phyloP scores from a whole-genome alignment of 2,888 invertebrate genomes.

The Apotomis capreana region DNA sequence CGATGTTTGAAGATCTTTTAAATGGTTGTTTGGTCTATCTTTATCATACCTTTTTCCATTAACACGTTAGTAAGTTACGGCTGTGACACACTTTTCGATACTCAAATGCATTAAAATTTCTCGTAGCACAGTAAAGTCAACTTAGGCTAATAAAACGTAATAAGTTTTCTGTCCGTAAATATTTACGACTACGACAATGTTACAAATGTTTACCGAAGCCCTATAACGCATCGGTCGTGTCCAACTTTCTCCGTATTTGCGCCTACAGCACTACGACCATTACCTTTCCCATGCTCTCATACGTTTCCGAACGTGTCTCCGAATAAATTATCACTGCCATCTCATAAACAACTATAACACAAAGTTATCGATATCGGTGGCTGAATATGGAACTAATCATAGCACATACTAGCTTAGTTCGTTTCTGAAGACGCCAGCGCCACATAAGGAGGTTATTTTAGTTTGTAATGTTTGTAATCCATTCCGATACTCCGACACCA shows the following conservation, averaged over 20 bases:
- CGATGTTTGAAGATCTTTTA: background rate
- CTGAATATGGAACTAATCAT: conserved; percentile 14
- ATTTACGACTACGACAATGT: conserved; percentile 20
- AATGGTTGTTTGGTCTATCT: background rate
- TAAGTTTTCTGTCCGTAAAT: conserved; percentile 4
- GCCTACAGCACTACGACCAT: conserved; percentile 51
- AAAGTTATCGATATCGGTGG: conserved; percentile 15
- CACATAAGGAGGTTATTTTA: background rate
- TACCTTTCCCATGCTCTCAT: conserved; percentile 57
- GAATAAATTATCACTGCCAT: conserved; percentile 54
- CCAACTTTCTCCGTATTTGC: conserved; percentile 55
- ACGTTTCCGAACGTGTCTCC: conserved; percentile 56
- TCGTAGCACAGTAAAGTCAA: conserved; percentile 1
- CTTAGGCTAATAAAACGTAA: conserved; percentile 16
- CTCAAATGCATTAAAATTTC: background rate
- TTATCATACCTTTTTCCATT: background rate
- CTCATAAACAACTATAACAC: conserved; percentile 39
- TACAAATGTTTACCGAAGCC: conserved; percentile 43
- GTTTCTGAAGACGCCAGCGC: conserved; percentile 5
- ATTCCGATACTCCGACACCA: conserved; percentile 24
- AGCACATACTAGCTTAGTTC: background rate
- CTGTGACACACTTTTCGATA: background rate
- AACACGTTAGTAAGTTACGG: background rate
- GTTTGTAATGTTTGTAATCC: conserved; percentile 34
- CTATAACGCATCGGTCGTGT: conserved; percentile 30